Evolutionary conservation across 2,113 vertebrate genomes (phyloP).

Genomic region (Ctenomys sociabilis): DNA sequence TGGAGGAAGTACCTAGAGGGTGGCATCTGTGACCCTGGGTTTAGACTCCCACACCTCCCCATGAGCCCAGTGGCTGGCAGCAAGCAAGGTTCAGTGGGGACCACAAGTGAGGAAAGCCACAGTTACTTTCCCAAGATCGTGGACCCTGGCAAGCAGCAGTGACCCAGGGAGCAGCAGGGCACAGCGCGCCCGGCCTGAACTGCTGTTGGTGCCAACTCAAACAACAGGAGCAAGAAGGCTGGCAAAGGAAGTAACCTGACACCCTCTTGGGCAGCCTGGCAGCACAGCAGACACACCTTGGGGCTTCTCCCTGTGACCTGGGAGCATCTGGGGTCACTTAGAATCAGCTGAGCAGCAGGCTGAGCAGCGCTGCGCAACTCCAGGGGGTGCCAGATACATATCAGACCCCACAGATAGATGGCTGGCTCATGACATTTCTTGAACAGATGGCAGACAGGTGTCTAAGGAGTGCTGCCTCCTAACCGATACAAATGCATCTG

Average conservation of each 20-base stretch:
- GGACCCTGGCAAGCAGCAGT: constrained; percentile 48
- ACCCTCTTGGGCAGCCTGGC: background rate
- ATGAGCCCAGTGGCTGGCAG: constrained; percentile 81
- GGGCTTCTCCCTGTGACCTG: background rate
- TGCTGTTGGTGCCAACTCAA: constrained; percentile 57
- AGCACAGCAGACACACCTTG: background rate
- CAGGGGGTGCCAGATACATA: background rate
- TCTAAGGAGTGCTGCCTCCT: background rate
- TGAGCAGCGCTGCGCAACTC: background rate
- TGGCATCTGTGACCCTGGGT: constrained; percentile 86
- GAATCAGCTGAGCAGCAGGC: background rate
- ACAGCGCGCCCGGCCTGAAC: constrained; percentile 44
- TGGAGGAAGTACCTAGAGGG: constrained; percentile 84
- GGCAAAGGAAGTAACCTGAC: background rate
- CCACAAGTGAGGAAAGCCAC: constrained; percentile 44
- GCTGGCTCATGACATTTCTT: background rate
- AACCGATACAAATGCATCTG: background rate
- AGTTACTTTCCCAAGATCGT: constrained; percentile 68
- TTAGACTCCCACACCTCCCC: constrained; percentile 84
- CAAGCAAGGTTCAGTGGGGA: constrained; percentile 64
- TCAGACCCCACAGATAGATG: rapidly evolving
- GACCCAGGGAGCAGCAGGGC: constrained; percentile 39
- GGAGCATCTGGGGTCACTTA: background rate
- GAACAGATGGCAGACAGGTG: constrained; percentile 13
- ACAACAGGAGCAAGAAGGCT: constrained; percentile 6